These are phyloP conservation scores for Tetrax tetrax DNA, from an alignment of 2,113 vertebrate genomes.

Conservation along the genomic window DNA sequence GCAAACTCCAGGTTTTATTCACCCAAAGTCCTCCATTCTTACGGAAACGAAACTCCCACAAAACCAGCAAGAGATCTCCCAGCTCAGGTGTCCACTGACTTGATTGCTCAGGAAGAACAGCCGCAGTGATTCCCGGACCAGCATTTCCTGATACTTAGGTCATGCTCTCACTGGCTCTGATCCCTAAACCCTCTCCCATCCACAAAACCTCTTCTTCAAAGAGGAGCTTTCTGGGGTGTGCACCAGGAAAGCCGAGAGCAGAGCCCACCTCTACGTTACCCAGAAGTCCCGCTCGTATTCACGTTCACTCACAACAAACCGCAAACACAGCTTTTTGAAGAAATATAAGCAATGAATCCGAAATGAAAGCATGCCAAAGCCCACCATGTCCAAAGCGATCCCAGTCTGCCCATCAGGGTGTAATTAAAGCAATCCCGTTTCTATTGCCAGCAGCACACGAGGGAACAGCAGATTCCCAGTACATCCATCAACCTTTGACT, in stretches of 20 bases:
- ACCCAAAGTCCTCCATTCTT: rapidly evolving
- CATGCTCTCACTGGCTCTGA: neutral
- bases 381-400: rapidly evolving
- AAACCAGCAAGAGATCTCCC: neutral
- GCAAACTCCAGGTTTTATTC: neutral
- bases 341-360: neutral
- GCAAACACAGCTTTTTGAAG: rapidly evolving
- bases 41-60: neutral
- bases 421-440: neutral
- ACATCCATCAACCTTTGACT: neutral
- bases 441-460: rapidly evolving
- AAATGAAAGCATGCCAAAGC: neutral
- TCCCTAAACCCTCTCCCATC: neutral
- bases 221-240: neutral
- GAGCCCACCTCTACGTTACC: rapidly evolving
- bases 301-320: neutral
- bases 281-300: rapidly evolving
- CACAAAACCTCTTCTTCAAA: neutral
- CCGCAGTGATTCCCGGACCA: neutral
- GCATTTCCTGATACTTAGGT: neutral
- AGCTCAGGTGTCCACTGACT: neutral
- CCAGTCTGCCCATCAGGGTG: neutral
- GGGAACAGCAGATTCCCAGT: neutral
- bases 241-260: neutral
- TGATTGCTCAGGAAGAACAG: neutral